Evolutionary conservation across 2,113 vertebrate species (phyloP), one percentile per base, ranked within the genome.

Genomic region (Heterochromis multidens): DNA sequence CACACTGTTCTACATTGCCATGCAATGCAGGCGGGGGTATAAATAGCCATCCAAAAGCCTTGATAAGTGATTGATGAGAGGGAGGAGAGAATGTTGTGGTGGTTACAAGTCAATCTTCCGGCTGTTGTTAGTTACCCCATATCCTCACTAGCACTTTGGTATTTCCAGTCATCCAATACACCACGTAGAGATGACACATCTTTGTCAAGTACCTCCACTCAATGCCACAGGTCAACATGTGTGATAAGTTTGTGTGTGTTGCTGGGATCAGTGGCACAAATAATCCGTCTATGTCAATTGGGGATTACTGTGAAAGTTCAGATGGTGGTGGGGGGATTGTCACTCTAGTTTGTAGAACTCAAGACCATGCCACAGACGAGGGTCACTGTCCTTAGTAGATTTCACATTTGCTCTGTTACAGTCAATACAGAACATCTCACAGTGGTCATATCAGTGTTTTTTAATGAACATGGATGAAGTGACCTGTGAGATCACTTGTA

Each of bases 51-150:
- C 56, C 74, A 84, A 93, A 92, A 93, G 91, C 91, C 89, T 90
- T 86, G 91, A 85, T 93, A 93, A 89, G 84, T 93, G 96, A 96
- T 95, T 93, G 94, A 96, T 87, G 93, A 85, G 88, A 60, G 87
- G 14, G 33, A 21, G 31, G 87, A 78, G 91, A 89, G 82, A 9
- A 27, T 94, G 92, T 92, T 93, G 79, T 92, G 85, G 61, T 91
- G 90, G 91, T 90, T 87, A 91, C 88, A 21, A 74, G 87, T 90
- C 86, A 72, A 91, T 91, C 92, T 87, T 83, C 82, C 7, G 12
- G 81, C 86, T 95, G 95, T 95, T 95, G 94, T 92, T 92, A 61
- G 94, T 93, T 91, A 95, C 93, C 74, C 81, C 74, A 52, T 86
- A 88, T 76, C 88, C 88, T 84, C 58, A 2, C 77, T 79, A 65